Conservation (phyloP, 1,140 invertebrate genomes). For the Philaenus spumarius region DNA sequence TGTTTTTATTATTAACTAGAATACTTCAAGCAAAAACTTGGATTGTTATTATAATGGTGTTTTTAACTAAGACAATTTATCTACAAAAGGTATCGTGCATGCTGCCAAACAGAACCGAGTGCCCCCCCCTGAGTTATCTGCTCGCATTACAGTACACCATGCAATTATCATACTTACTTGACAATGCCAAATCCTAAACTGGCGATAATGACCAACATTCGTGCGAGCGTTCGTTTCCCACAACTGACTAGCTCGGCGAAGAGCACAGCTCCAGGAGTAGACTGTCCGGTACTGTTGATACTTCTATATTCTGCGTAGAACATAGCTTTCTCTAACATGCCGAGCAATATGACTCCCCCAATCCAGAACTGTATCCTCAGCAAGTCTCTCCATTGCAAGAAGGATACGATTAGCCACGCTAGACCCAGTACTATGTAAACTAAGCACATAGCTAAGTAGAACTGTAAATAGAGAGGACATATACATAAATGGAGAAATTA, state of each 20-base stretch:
- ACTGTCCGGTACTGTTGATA: conserved; percentile 64
- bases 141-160: no score
- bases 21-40: no score
- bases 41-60: no score
- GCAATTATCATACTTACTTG: conserved; percentile 57
- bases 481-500: no score
- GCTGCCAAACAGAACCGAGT: no score
- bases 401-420: conserved; percentile 77
- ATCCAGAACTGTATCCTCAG: conserved; percentile 96
- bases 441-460: conserved; percentile 86
- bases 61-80: no score
- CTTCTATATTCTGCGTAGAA: conserved; percentile 85
- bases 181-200: conserved; percentile 93
- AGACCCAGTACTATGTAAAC: conserved; percentile 78
- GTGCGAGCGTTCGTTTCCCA: conserved; percentile 78
- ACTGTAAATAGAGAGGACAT: conserved; percentile 47
- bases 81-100: no score
- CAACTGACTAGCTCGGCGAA: conserved; percentile 85
- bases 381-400: conserved; percentile 81
- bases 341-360: conserved; percentile 78
- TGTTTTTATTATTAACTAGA: no score
- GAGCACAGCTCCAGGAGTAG: conserved; percentile 55
- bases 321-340: conserved; percentile 78
- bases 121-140: no score
- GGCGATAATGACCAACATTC: conserved; percentile 91